Conservation (phyloP, 2,113 vertebrate species). For the Sinocyclocheilus maitianheensis region DNA sequence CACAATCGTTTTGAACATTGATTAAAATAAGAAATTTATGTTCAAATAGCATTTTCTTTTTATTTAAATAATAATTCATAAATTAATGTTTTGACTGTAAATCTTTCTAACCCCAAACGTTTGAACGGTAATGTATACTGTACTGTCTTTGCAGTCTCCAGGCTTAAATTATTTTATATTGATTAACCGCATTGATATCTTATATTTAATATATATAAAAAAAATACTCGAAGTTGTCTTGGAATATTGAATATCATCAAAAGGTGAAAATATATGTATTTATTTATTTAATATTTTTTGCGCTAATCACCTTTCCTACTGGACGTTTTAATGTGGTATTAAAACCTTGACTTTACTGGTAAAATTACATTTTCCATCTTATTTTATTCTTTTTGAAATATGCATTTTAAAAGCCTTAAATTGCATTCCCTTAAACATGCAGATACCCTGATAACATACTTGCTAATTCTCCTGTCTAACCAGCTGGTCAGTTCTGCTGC, state of each 20-base stretch:
- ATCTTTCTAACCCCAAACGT: neutral
- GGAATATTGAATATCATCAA: too few species aligned
- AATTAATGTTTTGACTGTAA: neutral
- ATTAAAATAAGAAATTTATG: neutral
- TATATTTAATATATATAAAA: neutral
- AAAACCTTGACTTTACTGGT: neutral
- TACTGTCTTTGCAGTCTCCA: neutral
- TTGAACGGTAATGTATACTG: neutral
- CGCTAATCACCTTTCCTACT: neutral
- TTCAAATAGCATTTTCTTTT: neutral
- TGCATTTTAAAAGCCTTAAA: neutral
- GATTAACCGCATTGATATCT: too few species aligned
- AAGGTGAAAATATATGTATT: neutral
- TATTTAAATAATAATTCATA: neutral
- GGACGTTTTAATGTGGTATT: neutral
- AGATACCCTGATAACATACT: neutral
- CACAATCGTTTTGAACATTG: neutral
- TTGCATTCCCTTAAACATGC: neutral
- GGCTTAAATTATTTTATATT: neutral
- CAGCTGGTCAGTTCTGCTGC: neutral
- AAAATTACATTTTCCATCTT: neutral
- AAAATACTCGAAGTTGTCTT: too few species aligned
- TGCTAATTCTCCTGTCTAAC: slow-evolving; percentile 3
- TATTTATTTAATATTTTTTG: neutral
- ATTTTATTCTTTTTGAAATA: neutral